Percentiles rank a stretch among this genome's conserved stretches.
These are phyloP conservation scores for Tetramorium parvispinum DNA, from an alignment of 1,140 invertebrate species.

Conservation along the genomic window DNA sequence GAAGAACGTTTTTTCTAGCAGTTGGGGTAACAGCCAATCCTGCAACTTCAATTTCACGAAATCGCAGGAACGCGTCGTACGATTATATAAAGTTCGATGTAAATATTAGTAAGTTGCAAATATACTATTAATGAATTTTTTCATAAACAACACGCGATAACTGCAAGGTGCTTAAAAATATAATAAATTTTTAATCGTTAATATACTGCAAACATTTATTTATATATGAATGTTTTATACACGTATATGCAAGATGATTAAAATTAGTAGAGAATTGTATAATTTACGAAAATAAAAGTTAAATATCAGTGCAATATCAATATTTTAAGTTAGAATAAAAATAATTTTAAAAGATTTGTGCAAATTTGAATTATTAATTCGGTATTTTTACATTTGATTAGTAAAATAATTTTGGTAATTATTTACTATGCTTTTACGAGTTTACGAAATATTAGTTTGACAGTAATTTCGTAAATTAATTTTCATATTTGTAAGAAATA, in stretches of 20 bases:
- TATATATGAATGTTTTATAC: neutral
- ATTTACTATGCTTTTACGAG: no score
- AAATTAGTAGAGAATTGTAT: neutral
- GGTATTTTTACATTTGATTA: no score
- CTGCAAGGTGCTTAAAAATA: neutral
- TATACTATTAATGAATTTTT: neutral
- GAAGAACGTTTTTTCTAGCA: slow-evolving; percentile 31
- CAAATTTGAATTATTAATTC: no score
- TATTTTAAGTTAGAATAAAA: neutral
- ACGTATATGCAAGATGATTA: neutral
- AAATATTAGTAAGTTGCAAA: neutral
- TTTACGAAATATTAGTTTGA: neutral
- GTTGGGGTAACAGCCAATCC: neutral
- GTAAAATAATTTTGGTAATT: no score
- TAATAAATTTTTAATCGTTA: neutral
- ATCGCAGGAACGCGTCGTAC: neutral
- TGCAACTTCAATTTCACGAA: slow-evolving; percentile 25
- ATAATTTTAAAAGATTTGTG: neutral
- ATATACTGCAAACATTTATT: neutral
- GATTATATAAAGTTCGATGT: slow-evolving; percentile 30
- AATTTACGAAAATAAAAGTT: neutral
- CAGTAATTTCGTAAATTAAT: neutral
- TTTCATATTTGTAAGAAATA: neutral
- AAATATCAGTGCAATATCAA: neutral
- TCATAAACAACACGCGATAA: neutral